Evolutionary conservation across 2,888 invertebrate species (phyloP).

Genomic region (Piscicola geometra): DNA sequence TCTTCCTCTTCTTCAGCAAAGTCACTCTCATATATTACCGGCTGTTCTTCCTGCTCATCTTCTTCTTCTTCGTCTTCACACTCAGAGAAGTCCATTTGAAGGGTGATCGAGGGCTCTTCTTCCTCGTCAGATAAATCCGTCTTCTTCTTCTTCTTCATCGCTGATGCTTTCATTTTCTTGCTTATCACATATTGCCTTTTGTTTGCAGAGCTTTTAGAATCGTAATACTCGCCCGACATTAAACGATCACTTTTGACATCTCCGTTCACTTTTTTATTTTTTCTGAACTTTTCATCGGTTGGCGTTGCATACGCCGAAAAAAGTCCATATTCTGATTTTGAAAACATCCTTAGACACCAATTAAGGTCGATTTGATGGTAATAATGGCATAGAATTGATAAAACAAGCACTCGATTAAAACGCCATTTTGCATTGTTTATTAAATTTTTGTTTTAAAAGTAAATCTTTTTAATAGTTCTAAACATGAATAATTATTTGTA

Average conservation of each 20-base stretch:
- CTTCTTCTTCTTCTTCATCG: constrained; percentile 9
- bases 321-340: neutral
- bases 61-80: constrained; percentile 19
- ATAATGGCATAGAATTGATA: neutral
- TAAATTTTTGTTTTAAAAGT: neutral
- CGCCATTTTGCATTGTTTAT: constrained; percentile 16
- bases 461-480: no score
- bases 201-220: neutral
- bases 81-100: constrained; percentile 26
- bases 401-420: constrained; percentile 7
- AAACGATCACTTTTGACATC: neutral
- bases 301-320: neutral
- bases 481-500: no score
- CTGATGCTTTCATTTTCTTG: constrained; percentile 4
- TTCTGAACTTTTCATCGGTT: neutral
- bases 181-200: constrained; percentile 6
- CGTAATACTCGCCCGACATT: neutral
- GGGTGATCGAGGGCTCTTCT: neutral
- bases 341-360: neutral
- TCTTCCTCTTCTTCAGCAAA: constrained; percentile 7
- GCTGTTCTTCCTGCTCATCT: constrained; percentile 12
- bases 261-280: constrained; percentile 8
- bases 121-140: neutral
- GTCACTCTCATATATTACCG: no score
- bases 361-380: neutral